These are phyloP conservation scores for Atta colombica DNA, from an alignment of 1,140 invertebrate genomes.

Conservation along the genomic window DNA sequence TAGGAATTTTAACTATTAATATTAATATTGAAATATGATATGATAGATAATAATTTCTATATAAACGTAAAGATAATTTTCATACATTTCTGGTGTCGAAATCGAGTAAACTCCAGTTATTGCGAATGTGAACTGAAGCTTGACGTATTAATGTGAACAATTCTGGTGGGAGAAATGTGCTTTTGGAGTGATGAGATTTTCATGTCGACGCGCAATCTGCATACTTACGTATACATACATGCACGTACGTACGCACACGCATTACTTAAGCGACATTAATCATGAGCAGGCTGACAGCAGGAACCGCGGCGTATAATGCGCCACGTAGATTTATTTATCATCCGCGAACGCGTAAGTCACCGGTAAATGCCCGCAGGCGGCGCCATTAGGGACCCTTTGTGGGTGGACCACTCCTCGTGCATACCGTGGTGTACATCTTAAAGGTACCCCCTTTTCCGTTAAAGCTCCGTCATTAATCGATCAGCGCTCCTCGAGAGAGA, in stretches of 20 bases:
- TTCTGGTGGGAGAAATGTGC: not conserved
- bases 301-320: slow-evolving; percentile 77
- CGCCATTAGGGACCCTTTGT: slow-evolving; percentile 70
- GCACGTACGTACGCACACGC: slow-evolving; percentile 10
- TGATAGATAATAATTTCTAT: not conserved
- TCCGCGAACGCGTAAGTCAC: slow-evolving; percentile 77
- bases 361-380: slow-evolving; percentile 73
- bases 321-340: slow-evolving; percentile 82
- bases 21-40: not conserved
- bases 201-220: not conserved
- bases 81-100: not conserved
- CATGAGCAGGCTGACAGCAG: slow-evolving; percentile 73
- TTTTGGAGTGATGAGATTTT: slow-evolving; percentile 1
- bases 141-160: not conserved
- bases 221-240: not conserved
- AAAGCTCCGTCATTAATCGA: slow-evolving; percentile 65
- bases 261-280: slow-evolving; percentile 75
- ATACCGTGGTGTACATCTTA: slow-evolving; percentile 22
- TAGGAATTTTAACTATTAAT: not conserved
- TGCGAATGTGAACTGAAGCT: not conserved
- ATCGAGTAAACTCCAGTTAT: not conserved
- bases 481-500: slow-evolving; percentile 7
- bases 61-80: not conserved
- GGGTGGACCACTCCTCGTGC: slow-evolving; percentile 67
- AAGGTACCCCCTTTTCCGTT: slow-evolving; percentile 16